A percentile compares a stretch with the other conserved stretches of the same genome.
phyloP scores from a whole-genome alignment of 2,113 vertebrate genomes.

The Oryzias celebensis region DNA sequence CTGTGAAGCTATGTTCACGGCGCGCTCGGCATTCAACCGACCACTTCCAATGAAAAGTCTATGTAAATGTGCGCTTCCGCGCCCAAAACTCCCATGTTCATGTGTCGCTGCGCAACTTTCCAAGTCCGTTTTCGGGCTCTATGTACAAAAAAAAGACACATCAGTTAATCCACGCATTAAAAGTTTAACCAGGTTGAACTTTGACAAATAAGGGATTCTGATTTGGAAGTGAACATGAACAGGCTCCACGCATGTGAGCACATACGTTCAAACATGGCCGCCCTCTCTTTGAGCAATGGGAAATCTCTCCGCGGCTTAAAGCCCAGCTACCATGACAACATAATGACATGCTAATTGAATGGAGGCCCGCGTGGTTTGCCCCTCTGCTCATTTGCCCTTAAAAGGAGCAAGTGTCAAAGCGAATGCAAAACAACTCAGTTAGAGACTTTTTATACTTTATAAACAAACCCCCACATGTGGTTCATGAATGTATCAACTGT shows the following conservation, averaged over 20 bases:
- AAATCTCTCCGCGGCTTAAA: constrained; percentile 76
- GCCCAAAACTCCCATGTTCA: too few relatives aligned
- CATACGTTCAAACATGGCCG: constrained; percentile 29
- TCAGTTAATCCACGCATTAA: too few relatives aligned
- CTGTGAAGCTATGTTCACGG: too few relatives aligned
- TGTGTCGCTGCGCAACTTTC: too few relatives aligned
- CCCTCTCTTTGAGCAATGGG: constrained; percentile 65
- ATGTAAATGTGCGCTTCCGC: too few relatives aligned
- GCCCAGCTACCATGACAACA: constrained; percentile 84
- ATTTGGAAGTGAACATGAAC: background rate
- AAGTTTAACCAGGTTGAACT: too few relatives aligned
- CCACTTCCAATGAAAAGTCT: too few relatives aligned
- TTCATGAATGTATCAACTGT: constrained; percentile 10
- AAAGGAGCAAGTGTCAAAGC: constrained; percentile 52
- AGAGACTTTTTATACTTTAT: constrained; percentile 28
- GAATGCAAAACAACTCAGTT: constrained; percentile 60
- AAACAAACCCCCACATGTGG: constrained; percentile 56
- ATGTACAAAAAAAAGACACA: too few relatives aligned
- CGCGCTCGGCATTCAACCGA: too few relatives aligned
- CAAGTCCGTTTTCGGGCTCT: too few relatives aligned
- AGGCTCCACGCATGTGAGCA: constrained; percentile 1
- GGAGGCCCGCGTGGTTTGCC: constrained; percentile 73
- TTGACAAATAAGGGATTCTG: too few relatives aligned
- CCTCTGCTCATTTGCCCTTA: constrained; percentile 44
- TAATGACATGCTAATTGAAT: constrained; percentile 87